A percentile compares a stretch with the other conserved stretches of the same genome.
Evolutionary conservation across 2,888 invertebrate genomes (phyloP).

Genomic region (Ethmia dodecea): DNA sequence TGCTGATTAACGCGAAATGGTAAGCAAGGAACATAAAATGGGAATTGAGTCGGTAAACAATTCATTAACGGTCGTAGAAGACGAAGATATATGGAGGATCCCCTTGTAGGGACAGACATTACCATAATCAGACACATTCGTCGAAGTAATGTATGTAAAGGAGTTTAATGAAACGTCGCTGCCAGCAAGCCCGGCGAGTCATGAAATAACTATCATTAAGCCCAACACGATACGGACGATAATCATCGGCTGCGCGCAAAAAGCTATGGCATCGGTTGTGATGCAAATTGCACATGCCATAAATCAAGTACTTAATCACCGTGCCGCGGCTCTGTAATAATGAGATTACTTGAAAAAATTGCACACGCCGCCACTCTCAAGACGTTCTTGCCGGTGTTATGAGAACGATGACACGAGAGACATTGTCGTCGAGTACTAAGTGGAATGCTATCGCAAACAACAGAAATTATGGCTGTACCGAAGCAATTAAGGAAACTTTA

Average conservation of each 20-base stretch:
- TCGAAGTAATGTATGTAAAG: slow-evolving; percentile 69
- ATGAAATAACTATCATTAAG: slow-evolving; percentile 75
- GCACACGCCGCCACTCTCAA: slow-evolving; percentile 40
- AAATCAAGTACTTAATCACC: slow-evolving; percentile 74
- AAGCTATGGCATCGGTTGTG: slow-evolving; percentile 65
- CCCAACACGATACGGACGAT: slow-evolving; percentile 74
- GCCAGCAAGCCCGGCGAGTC: slow-evolving; percentile 65
- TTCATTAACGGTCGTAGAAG: slow-evolving; percentile 59
- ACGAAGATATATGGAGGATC: slow-evolving; percentile 47
- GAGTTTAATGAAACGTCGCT: slow-evolving; percentile 71
- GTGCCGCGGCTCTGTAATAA: slow-evolving; percentile 61
- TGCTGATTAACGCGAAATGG: slow-evolving; percentile 31
- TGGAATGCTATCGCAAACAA: slow-evolving; percentile 1
- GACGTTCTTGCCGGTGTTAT: slow-evolving; percentile 29
- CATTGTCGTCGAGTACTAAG: slow-evolving; percentile 30
- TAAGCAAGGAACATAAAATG: slow-evolving; percentile 30
- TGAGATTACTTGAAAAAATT: slow-evolving; percentile 73
- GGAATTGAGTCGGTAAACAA: slow-evolving; percentile 48
- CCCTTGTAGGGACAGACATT: slow-evolving; percentile 51
- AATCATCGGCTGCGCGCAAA: slow-evolving; percentile 70
- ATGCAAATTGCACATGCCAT: slow-evolving; percentile 74
- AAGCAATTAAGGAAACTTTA: slow-evolving; percentile 5
- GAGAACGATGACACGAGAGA: slow-evolving; percentile 40
- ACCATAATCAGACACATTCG: slow-evolving; percentile 72
- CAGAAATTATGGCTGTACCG: slow-evolving; percentile 11